Conservation (phyloP, 2,888 invertebrate species). For the Parnassius apollo region DNA sequence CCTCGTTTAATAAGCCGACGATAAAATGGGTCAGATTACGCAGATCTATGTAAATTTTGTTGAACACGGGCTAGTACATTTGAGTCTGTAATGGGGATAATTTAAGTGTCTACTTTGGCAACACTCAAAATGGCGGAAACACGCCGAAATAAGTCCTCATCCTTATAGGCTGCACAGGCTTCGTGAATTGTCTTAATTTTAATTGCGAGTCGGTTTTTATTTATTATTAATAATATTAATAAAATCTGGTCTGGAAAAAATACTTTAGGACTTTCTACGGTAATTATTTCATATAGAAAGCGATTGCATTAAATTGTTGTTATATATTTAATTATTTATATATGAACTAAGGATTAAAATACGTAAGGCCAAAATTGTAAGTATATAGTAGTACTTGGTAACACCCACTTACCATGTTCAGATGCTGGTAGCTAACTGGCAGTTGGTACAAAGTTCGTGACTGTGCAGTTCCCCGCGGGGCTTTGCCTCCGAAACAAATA, state of each 20-base stretch:
- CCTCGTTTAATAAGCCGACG: constrained; percentile 38
- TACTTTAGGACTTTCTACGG: too few species aligned
- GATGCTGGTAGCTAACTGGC: constrained; percentile 2
- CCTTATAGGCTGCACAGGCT: too few species aligned
- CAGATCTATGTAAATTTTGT: constrained; percentile 59
- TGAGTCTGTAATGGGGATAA: constrained; percentile 45
- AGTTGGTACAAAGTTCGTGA: constrained; percentile 14
- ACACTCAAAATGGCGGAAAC: constrained; percentile 25
- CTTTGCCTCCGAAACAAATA: constrained; percentile 9
- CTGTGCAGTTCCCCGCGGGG: constrained; percentile 6
- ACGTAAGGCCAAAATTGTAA: too few species aligned
- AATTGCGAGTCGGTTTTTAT: too few species aligned
- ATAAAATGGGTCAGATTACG: constrained; percentile 56
- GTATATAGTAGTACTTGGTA: background rate
- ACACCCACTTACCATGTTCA: constrained; percentile 15
- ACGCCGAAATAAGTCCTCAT: background rate
- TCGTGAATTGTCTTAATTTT: too few species aligned
- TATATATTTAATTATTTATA: too few species aligned
- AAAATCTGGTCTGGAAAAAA: too few species aligned
- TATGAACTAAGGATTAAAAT: too few species aligned
- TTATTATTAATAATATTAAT: background rate
- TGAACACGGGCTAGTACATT: constrained; percentile 32
- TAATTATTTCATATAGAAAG: too few species aligned
- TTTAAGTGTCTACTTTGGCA: constrained; percentile 47
- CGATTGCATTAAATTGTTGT: too few species aligned